Evolutionary conservation across 1,140 invertebrate genomes (phyloP).

Genomic region (Heliconius nattereri): DNA sequence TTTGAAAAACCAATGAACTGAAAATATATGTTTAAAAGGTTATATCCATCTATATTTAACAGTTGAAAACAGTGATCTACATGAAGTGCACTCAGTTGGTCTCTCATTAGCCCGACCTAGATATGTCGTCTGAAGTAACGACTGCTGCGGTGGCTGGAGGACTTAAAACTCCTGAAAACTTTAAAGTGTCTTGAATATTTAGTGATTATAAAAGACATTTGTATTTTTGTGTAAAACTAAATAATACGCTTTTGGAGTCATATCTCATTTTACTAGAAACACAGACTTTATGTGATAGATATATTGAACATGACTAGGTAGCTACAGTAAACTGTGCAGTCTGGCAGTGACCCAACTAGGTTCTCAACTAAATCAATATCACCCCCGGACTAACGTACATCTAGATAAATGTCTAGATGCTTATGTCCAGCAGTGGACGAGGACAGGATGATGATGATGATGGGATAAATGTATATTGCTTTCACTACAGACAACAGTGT

Average conservation of each 20-base stretch:
- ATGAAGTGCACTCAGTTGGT: constrained; percentile 2
- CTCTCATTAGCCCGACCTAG: constrained; percentile 20
- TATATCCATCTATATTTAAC: background rate
- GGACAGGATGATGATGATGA: no score
- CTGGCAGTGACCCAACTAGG: background rate
- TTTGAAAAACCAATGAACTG: background rate
- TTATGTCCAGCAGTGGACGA: no score
- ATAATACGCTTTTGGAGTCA: background rate
- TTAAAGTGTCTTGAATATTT: constrained; percentile 1
- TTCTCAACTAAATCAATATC: background rate
- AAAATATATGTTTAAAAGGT: background rate
- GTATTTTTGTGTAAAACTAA: background rate
- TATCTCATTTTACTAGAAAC: background rate
- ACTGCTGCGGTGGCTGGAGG: background rate
- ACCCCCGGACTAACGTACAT: background rate
- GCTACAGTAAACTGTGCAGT: background rate
- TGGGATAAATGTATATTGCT: no score
- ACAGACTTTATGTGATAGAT: background rate
- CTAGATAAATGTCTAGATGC: background rate
- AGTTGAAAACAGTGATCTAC: constrained; percentile 3
- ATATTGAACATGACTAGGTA: background rate
- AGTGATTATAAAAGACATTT: background rate
- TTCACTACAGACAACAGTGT: no score
- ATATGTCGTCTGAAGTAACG: constrained; percentile 10
- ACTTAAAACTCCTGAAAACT: background rate